Evolutionary conservation across 1,140 invertebrate genomes (phyloP), one percentile per base, ranked within the genome.

Genomic region (Euglossa dilemma): DNA sequence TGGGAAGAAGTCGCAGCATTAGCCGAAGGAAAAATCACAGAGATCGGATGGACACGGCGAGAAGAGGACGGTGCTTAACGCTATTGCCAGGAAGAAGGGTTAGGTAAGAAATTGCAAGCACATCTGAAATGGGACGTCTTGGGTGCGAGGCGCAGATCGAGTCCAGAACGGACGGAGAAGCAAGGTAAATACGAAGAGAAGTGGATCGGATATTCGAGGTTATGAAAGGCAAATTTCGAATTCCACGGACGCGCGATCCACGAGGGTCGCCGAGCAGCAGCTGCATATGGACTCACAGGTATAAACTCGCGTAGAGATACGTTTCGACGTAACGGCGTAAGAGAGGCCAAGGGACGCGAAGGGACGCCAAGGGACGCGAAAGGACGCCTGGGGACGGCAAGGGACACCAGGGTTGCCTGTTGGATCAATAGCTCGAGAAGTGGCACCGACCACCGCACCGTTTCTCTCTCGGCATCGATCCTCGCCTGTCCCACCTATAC

Each of bases 361-460:
- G n/a, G n/a, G n/a, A n/a, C n/a, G n/a, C n/a, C n/a, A n/a, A n/a
- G n/a, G n/a, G n/a, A n/a, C n/a, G n/a, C n/a, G n/a, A n/a, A n/a
- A n/a, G n/a, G n/a, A n/a, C n/a, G n/a, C n/a, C n/a, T n/a, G n/a
- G n/a, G n/a, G n/a, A n/a, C n/a, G n/a, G n/a, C n/a, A n/a, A n/a
- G n/a, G 77, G 66, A 69, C 66, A 73, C 66, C 25, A 8, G 63
- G 70, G 64, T 79, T 85, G 75, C 79, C 74, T 81, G 76, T 84
- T 64, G 90, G 91, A 93, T 93, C 92, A 90, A 92, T 93, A 92
- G 88, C 87, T 86, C 88, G 85, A 91, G 87, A 85, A 92, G 92
- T 85, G 85, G 84, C 81, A 79, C 85, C 82, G 87, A 81, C 86
- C 77, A 85, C 87, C 85, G n/a, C n/a, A 90, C 83, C 88, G 91